Conservation (phyloP, 2,113 vertebrate species). For the Sander lucioperca region DNA sequence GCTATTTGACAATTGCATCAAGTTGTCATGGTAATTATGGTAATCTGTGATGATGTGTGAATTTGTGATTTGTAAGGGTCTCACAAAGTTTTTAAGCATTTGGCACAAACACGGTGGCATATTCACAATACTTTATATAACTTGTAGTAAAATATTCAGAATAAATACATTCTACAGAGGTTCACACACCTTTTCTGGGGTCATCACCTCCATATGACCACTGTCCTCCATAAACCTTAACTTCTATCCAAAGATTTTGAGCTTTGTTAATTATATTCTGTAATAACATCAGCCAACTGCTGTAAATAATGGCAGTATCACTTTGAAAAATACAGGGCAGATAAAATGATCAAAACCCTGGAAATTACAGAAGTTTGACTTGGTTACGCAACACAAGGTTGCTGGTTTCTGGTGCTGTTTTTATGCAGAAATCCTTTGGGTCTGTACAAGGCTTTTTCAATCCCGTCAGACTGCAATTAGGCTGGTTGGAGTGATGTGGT, state of each 20-base stretch:
- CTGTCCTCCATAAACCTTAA: background rate
- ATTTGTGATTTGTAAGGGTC: background rate
- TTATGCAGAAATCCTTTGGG: slow-evolving; percentile 75
- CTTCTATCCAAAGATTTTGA: slow-evolving; percentile 3
- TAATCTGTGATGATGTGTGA: background rate
- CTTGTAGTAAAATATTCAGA: background rate
- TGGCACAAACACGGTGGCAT: background rate
- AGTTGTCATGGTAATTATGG: slow-evolving; percentile 2
- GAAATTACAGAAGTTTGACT: slow-evolving; percentile 61
- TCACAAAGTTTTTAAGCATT: background rate
- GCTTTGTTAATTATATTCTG: slow-evolving; percentile 18
- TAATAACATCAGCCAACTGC: slow-evolving; percentile 20
- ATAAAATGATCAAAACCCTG: slow-evolving; percentile 46
- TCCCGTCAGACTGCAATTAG: slow-evolving; percentile 83
- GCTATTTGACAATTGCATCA: background rate
- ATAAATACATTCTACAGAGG: background rate
- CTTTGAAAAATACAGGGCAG: slow-evolving; percentile 31
- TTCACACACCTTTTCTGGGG: background rate
- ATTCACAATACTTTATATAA: background rate
- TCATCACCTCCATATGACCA: background rate
- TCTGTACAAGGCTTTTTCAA: slow-evolving; percentile 66
- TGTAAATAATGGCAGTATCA: slow-evolving; percentile 33
- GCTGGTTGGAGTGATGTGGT: slow-evolving; percentile 80
- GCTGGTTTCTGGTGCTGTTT: slow-evolving; percentile 67
- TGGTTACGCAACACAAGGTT: slow-evolving; percentile 64